Conservation (phyloP, 2,113 vertebrate genomes). For the Archocentrus centrarchus region DNA sequence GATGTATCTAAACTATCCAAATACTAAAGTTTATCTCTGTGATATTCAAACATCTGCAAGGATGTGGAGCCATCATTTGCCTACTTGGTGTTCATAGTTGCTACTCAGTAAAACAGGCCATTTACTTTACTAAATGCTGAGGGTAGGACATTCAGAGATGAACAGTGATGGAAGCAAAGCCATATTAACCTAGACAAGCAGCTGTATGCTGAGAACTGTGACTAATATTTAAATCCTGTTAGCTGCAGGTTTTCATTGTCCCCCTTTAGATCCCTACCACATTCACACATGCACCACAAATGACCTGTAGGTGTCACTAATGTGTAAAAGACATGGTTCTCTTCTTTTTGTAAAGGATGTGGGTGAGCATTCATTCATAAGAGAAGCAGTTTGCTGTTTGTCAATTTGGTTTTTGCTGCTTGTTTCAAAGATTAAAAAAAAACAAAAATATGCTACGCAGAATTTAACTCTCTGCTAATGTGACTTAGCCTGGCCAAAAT, state of each 20-base stretch:
- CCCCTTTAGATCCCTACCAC: neutral
- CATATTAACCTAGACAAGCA: constrained; percentile 8
- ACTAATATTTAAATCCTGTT: constrained; percentile 8
- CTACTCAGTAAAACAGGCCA: neutral
- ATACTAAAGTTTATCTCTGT: neutral
- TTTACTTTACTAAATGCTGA: neutral
- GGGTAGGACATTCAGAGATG: neutral
- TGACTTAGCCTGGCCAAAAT: neutral
- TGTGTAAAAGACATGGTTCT: neutral
- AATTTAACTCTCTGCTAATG: neutral
- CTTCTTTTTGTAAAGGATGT: neutral
- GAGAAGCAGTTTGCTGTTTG: neutral
- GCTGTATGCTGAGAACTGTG: neutral
- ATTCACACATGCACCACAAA: neutral
- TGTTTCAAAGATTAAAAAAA: neutral
- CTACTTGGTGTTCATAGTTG: neutral
- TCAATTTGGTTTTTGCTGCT: neutral
- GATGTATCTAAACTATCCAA: neutral
- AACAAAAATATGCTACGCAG: neutral
- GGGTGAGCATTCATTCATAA: neutral
- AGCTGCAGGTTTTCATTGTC: constrained; percentile 1
- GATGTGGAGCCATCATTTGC: neutral
- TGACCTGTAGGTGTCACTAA: constrained; percentile 19
- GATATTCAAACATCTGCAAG: constrained; percentile 15
- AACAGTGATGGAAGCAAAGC: neutral